Conservation (phyloP, 2,797 vertebrate species). For the Sebastolobus altivelis region DNA sequence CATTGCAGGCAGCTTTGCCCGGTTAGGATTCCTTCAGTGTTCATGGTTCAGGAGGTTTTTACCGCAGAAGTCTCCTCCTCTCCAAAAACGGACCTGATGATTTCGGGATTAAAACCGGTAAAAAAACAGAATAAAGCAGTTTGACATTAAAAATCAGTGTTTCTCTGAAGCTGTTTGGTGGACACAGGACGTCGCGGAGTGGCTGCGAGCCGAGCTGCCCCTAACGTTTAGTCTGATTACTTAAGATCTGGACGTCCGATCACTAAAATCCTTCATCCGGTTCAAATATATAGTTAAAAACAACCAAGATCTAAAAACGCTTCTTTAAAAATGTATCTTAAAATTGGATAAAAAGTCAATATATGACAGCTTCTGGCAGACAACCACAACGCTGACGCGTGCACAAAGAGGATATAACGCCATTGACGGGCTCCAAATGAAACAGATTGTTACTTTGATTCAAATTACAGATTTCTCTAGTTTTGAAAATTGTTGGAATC, state of each 20-base stretch:
- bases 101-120: background rate
- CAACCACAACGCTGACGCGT: background rate
- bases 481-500: background rate
- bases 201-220: background rate
- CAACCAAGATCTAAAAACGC: background rate
- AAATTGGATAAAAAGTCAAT: background rate
- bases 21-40: background rate
- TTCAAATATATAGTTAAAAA: background rate
- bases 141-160: background rate
- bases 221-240: background rate
- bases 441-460: background rate
- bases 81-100: background rate
- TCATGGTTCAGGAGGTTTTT: background rate
- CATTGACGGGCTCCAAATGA: background rate
- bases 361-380: background rate
- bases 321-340: background rate
- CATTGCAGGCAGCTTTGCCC: background rate
- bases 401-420: no score
- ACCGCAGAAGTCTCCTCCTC: background rate
- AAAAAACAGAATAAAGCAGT: background rate
- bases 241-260: background rate
- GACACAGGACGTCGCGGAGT: no score
- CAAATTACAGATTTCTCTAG: background rate
- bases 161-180: background rate
- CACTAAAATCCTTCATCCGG: background rate